phyloP scores from a whole-genome alignment of 2,113 vertebrate species.

The Oostethus manadensis region DNA sequence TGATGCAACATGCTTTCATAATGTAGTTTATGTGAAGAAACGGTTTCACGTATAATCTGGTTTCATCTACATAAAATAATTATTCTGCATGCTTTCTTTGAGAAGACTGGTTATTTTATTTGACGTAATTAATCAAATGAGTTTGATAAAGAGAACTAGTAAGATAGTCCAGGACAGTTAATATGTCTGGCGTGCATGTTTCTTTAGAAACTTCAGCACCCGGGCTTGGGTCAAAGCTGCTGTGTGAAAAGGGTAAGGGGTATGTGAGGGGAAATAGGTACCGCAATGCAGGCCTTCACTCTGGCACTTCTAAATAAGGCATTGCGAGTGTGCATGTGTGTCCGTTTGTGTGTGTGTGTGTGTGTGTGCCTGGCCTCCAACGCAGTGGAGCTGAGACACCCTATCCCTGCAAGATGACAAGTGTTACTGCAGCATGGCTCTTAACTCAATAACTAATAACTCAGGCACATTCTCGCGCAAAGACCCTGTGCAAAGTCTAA shows the following conservation, averaged over 20 bases:
- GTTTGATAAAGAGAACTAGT: background rate
- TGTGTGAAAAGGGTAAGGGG: constrained; percentile 45
- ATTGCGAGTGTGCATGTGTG: constrained; percentile 29
- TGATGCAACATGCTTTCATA: constrained; percentile 48
- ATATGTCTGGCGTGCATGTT: background rate
- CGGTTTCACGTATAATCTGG: background rate
- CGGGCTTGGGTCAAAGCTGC: constrained; percentile 37
- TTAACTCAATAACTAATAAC: constrained; percentile 23
- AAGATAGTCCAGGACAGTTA: too few relatives aligned
- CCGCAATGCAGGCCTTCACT: constrained; percentile 57
- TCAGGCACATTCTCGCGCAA: constrained; percentile 11
- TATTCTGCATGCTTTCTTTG: constrained; percentile 3
- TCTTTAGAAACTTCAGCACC: constrained; percentile 6
- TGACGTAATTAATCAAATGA: background rate
- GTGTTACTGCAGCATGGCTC: constrained; percentile 30
- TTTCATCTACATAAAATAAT: constrained; percentile 8
- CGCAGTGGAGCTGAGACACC: constrained; percentile 42
- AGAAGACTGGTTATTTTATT: background rate
- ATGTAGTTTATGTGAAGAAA: constrained; percentile 25
- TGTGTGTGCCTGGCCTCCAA: constrained; percentile 29
- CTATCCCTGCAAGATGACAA: constrained; percentile 45
- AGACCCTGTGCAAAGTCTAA: constrained; percentile 7
- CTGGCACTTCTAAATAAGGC: constrained; percentile 61
- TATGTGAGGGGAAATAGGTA: constrained; percentile 40
- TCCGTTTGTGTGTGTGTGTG: constrained; percentile 17